Percentiles rank a stretch among this genome's conserved stretches.
Evolutionary conservation across 2,113 vertebrate genomes (phyloP).

Genomic region (Alosa alosa): DNA sequence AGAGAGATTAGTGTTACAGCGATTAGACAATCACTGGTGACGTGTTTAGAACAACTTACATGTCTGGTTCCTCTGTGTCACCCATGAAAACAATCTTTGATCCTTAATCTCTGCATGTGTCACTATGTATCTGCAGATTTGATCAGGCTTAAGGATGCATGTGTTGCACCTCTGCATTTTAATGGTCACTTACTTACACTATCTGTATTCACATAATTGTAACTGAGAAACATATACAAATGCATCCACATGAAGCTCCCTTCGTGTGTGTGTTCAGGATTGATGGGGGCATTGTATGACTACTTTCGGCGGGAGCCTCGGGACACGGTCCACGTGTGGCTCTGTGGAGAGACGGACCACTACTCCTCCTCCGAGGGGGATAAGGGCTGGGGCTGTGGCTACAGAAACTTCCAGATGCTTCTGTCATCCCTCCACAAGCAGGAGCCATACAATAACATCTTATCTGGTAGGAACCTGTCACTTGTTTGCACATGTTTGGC

Average conservation of each 20-base stretch:
- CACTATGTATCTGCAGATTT: background rate
- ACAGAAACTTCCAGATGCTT: constrained; percentile 95
- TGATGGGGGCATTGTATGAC: constrained; percentile 72
- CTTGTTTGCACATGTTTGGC: background rate
- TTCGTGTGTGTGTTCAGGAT: constrained; percentile 62
- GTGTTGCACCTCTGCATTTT: background rate
- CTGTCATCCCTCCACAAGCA: constrained; percentile 80
- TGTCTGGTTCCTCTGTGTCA: background rate
- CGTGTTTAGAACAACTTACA: background rate
- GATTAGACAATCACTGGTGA: background rate
- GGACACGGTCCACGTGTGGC: constrained; percentile 82
- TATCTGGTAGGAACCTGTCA: constrained; percentile 69
- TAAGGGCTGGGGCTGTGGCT: constrained; percentile 93
- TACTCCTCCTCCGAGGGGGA: constrained; percentile 84
- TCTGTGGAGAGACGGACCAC: constrained; percentile 83
- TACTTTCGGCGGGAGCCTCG: constrained; percentile 76
- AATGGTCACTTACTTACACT: background rate
- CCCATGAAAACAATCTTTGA: background rate
- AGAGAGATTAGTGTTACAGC: background rate
- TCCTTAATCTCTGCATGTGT: too few relatives aligned
- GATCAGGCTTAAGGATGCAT: background rate
- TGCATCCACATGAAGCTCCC: too few relatives aligned
- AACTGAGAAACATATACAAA: too few relatives aligned
- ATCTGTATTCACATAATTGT: background rate
- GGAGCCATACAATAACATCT: constrained; percentile 67